These are phyloP conservation scores for Datnioides undecimradiatus DNA, from an alignment of 2,113 vertebrate genomes.

Conservation along the genomic window DNA sequence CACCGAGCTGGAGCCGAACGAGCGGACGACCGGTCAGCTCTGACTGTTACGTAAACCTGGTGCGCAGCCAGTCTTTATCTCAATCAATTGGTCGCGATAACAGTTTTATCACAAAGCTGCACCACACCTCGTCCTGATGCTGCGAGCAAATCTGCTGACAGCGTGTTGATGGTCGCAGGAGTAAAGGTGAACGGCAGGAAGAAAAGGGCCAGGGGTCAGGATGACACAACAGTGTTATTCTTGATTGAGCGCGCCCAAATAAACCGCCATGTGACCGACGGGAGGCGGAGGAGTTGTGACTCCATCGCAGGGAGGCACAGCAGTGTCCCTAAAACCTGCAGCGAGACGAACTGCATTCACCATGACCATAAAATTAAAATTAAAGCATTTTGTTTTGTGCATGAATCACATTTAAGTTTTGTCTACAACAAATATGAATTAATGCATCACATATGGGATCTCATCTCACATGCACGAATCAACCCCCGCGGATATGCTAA, in stretches of 20 bases:
- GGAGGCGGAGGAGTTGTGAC: not conserved
- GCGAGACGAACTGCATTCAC: too few species aligned
- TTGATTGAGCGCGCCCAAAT: not conserved
- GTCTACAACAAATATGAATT: not conserved
- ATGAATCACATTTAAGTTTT: not conserved
- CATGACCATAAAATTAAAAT: not conserved
- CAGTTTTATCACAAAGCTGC: slow-evolving; percentile 17
- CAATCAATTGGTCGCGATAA: not conserved
- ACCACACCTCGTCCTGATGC: slow-evolving; percentile 19
- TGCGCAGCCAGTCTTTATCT: slow-evolving; percentile 46
- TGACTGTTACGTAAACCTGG: slow-evolving; percentile 27
- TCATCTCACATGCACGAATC: too few species aligned
- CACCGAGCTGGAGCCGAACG: slow-evolving; percentile 40
- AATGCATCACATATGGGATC: not conserved
- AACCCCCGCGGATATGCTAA: too few species aligned
- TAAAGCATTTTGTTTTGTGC: not conserved
- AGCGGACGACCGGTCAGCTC: slow-evolving; percentile 8
- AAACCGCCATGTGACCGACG: not conserved
- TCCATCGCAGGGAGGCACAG: not conserved
- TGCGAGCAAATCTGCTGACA: not conserved
- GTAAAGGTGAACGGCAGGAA: slow-evolving; percentile 36
- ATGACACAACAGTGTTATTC: not conserved
- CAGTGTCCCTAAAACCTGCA: not conserved
- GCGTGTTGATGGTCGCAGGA: not conserved
- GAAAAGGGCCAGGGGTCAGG: not conserved